phyloP scores from a whole-genome alignment of 1,140 invertebrate species.

The Danaus plexippus region DNA sequence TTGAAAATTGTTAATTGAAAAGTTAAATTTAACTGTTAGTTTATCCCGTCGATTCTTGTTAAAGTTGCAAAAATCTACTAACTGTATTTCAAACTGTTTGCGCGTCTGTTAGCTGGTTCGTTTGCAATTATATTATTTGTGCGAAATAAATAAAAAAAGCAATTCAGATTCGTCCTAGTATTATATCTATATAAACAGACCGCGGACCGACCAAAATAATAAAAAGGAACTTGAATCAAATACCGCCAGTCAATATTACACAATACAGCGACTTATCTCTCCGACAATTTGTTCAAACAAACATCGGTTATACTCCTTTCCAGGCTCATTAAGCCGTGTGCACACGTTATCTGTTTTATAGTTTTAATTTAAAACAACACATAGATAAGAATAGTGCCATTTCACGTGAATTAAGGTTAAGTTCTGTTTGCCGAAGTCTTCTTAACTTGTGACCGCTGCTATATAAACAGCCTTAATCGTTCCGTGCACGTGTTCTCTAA shows the following conservation, averaged over 20 bases:
- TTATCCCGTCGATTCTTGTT: too few relatives aligned
- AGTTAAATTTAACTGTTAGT: too few relatives aligned
- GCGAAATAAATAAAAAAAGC: too few relatives aligned
- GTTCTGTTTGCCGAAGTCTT: slow-evolving; percentile 26
- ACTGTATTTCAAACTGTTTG: not conserved
- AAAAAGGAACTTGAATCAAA: slow-evolving; percentile 22
- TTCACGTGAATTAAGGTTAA: slow-evolving; percentile 37
- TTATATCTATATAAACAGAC: too few relatives aligned
- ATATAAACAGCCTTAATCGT: slow-evolving; percentile 18
- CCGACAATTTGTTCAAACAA: slow-evolving; percentile 37
- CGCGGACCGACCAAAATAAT: slow-evolving; percentile 5
- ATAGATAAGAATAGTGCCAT: slow-evolving; percentile 33
- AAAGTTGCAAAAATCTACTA: too few relatives aligned
- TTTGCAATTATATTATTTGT: not conserved
- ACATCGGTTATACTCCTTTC: slow-evolving; percentile 35
- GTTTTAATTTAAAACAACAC: slow-evolving; percentile 47
- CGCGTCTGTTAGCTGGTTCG: not conserved
- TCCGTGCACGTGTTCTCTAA: not conserved
- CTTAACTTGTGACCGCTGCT: slow-evolving; percentile 25
- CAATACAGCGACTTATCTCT: slow-evolving; percentile 33
- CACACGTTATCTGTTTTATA: slow-evolving; percentile 37
- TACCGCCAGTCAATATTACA: slow-evolving; percentile 32
- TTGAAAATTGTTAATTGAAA: too few relatives aligned
- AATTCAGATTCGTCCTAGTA: too few relatives aligned
- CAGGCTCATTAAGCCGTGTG: slow-evolving; percentile 32